Evolutionary conservation across 35 echinoderm and acorn worm species (phyloP), one percentile per base, ranked within the genome.

Genomic region (Apostichopus parvimensis): DNA sequence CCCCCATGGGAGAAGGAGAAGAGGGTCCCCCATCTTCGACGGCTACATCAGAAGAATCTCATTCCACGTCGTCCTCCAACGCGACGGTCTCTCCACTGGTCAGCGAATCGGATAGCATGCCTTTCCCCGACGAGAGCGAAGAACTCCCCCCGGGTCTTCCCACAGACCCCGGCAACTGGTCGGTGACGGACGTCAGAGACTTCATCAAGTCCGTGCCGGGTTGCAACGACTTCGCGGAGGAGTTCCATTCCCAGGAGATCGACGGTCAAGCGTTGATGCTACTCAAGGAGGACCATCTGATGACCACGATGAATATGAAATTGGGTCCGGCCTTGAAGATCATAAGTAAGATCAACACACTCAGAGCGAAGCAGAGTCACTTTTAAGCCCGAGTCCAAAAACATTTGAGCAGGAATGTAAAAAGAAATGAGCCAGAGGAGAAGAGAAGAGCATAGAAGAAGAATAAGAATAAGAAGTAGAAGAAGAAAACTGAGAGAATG

Each of bases 271-370:
- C 97, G 12, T 62, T 99, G 56, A 94, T 99, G 91, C 90, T 99
- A 0, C 89, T 99, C 5, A 99, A 99, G 72, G 97, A 99, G 79
- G 97, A 99, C 76, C 97, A 96, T 73, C 66, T 99, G 68, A 99
- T 99, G 97, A 99, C 94, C 0, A 95, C 97, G 55, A 93, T 99
- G 97, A 99, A 90, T 64, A 99, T 99, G 97, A 99, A 99, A 76
- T 87, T 99, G 20, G 97, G 97, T 13, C 97, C 97, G 24, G 97
- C 97, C 13, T 77, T 99, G 53, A 99, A 99, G 62, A 96, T 99
- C 10, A 96, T 95, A 52, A 95, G 88, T 64, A 94, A 92, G 78
- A 99, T 99, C 9, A 92, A 96, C 78, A 87, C 95, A 0, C 55
- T 99, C 77, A 94, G 95, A 79, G 97, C 93, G 0, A 96, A 96